phyloP scores from a whole-genome alignment of 2,888 invertebrate species.

The Caenorhabditis imperialis region DNA sequence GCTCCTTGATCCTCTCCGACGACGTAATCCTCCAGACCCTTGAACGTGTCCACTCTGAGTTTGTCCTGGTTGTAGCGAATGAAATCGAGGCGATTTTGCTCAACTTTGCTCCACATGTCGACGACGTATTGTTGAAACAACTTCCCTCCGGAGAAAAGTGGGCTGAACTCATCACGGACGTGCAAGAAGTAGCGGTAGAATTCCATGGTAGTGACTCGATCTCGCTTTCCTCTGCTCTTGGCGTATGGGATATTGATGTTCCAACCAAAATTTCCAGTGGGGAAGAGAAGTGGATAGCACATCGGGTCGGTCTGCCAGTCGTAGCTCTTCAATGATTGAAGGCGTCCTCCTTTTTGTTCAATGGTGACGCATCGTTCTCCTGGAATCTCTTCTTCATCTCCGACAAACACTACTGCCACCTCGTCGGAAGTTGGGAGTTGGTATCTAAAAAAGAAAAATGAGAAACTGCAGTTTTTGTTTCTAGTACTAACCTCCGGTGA shows the following conservation, averaged over 20 bases:
- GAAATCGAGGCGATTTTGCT: slow-evolving; percentile 25
- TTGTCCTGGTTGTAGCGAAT: slow-evolving; percentile 4
- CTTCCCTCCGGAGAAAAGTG: slow-evolving; percentile 70
- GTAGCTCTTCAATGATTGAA: slow-evolving; percentile 74
- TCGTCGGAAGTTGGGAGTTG: slow-evolving; percentile 32
- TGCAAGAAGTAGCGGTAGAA: slow-evolving; percentile 6
- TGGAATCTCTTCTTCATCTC: slow-evolving; percentile 48
- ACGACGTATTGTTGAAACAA: slow-evolving; percentile 50
- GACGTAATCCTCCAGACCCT: slow-evolving; percentile 65
- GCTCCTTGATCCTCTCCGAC: slow-evolving; percentile 6
- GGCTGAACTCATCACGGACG: slow-evolving; percentile 63
- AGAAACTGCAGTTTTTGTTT: no score
- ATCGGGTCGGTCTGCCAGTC: slow-evolving; percentile 78
- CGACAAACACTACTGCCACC: slow-evolving; percentile 66
- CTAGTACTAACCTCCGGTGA: no score
- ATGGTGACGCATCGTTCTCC: slow-evolving; percentile 76
- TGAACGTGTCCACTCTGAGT: slow-evolving; percentile 33
- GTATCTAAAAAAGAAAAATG: neutral
- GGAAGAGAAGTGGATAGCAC: slow-evolving; percentile 79
- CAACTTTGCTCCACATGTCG: slow-evolving; percentile 16
- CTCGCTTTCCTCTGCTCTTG: no score
- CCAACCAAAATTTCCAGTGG: slow-evolving; percentile 53
- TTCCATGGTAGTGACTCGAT: no score
- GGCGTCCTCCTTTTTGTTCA: slow-evolving; percentile 59
- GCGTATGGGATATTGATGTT: no score